A percentile compares a stretch with the other conserved stretches of the same genome.
Evolutionary conservation across 2,797 vertebrate species (phyloP).

Genomic region (Aeoliscus strigatus): DNA sequence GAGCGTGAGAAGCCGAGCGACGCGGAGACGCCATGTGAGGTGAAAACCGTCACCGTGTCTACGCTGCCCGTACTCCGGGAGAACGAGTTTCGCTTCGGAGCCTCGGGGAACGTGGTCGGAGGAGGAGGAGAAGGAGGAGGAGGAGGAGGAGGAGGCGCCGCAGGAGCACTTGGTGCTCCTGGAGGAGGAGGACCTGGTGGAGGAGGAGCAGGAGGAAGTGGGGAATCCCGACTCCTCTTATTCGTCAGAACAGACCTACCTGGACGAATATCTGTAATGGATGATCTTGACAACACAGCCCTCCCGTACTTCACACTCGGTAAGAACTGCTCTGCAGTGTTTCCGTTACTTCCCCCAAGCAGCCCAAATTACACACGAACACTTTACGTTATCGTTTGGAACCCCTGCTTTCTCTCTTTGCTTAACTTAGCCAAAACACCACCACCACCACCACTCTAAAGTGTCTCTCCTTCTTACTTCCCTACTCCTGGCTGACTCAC

Average conservation of each 20-base stretch:
- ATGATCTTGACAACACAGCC: constrained; percentile 98
- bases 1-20: constrained; percentile 60
- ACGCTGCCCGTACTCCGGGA: constrained; percentile 92
- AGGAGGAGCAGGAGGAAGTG: constrained; percentile 62
- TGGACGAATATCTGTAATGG: constrained; percentile 91
- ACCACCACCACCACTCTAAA: too few relatives aligned
- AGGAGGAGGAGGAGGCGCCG: constrained; percentile 48
- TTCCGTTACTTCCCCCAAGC: constrained; percentile 1
- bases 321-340: constrained; percentile 63
- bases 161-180: constrained; percentile 46
- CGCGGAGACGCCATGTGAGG: constrained; percentile 81
- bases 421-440: too few relatives aligned
- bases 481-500: neutral
- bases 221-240: constrained; percentile 89
- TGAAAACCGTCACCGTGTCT: constrained; percentile 92
- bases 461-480: constrained; percentile 7
- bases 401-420: too few relatives aligned
- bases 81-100: constrained; percentile 90
- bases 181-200: constrained; percentile 50
- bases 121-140: constrained; percentile 47
- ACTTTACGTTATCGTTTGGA: too few relatives aligned
- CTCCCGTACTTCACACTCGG: constrained; percentile 98
- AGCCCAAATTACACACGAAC: too few relatives aligned
- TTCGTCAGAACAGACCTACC: constrained; percentile 95
- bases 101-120: constrained; percentile 73